Conservation (phyloP, 1,140 invertebrate genomes). For the Ganaspis sp. region DNA sequence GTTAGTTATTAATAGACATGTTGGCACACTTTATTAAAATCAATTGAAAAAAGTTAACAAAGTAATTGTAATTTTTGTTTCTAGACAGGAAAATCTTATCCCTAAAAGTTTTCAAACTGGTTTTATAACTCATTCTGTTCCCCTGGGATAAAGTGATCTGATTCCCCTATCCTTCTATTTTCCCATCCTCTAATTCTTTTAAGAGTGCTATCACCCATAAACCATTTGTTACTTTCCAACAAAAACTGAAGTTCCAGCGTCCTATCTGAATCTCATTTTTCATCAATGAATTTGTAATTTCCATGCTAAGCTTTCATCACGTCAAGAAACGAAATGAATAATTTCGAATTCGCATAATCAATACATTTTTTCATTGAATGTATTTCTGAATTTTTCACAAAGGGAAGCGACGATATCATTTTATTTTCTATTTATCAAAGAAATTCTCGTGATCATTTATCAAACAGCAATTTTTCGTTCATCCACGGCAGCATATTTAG, state of each 20-base stretch:
- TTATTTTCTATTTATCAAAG: no score
- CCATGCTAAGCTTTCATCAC: not conserved
- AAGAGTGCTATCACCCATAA: slow-evolving; percentile 21
- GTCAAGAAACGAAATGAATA: not conserved
- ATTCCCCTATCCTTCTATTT: slow-evolving; percentile 18
- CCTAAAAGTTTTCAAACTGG: slow-evolving; percentile 1
- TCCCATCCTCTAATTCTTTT: slow-evolving; percentile 27
- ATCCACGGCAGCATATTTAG: no score
- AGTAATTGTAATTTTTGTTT: not conserved
- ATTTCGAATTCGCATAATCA: not conserved
- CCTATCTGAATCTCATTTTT: slow-evolving; percentile 24
- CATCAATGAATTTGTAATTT: slow-evolving; percentile 24
- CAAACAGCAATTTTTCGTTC: no score
- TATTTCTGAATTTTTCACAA: not conserved
- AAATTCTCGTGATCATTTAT: no score
- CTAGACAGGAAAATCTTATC: slow-evolving; percentile 10
- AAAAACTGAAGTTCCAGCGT: not conserved
- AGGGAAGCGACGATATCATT: no score
- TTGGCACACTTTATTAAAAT: not conserved
- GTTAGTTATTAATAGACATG: no score
- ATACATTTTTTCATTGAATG: not conserved
- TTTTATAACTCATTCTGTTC: slow-evolving; percentile 16
- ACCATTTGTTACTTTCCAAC: slow-evolving; percentile 16
- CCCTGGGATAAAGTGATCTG: slow-evolving; percentile 18
- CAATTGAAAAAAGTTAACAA: not conserved